These are phyloP conservation scores for Drosophila lacicola DNA, from an alignment of 2,888 invertebrate genomes.

Conservation along the genomic window DNA sequence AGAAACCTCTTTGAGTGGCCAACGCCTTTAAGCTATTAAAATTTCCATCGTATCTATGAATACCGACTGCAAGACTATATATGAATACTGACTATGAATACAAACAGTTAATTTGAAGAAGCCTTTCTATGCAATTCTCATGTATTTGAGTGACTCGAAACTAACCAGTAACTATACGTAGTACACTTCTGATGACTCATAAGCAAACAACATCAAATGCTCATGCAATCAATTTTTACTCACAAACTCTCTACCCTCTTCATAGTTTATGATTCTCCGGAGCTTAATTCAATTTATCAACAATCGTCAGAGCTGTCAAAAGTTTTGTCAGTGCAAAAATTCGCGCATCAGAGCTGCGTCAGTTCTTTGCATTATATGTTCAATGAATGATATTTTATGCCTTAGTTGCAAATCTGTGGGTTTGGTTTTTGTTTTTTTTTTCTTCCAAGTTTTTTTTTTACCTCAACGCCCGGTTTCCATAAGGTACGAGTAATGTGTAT, in stretches of 20 bases:
- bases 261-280: neutral
- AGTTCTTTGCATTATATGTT: slow-evolving; percentile 64
- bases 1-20: too few relatives aligned
- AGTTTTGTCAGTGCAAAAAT: slow-evolving; percentile 53
- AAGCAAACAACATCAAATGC: neutral
- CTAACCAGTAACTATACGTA: too few relatives aligned
- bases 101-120: too few relatives aligned
- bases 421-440: slow-evolving; percentile 31
- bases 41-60: too few relatives aligned
- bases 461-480: slow-evolving; percentile 54
- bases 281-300: slow-evolving; percentile 13
- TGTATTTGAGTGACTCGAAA: neutral
- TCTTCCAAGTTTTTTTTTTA: slow-evolving; percentile 15
- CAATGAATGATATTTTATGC: slow-evolving; percentile 78
- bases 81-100: too few relatives aligned
- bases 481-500: slow-evolving; percentile 67
- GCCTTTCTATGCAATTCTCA: slow-evolving; percentile 10
- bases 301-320: slow-evolving; percentile 27
- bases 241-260: neutral
- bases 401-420: slow-evolving; percentile 75
- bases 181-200: slow-evolving; percentile 1
- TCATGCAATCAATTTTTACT: slow-evolving; percentile 1
- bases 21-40: too few relatives aligned
- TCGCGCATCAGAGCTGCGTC: slow-evolving; percentile 54
- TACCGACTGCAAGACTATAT: too few relatives aligned